Evolutionary conservation across 2,888 invertebrate genomes (phyloP).

Genomic region (Ametastegia equiseti): DNA sequence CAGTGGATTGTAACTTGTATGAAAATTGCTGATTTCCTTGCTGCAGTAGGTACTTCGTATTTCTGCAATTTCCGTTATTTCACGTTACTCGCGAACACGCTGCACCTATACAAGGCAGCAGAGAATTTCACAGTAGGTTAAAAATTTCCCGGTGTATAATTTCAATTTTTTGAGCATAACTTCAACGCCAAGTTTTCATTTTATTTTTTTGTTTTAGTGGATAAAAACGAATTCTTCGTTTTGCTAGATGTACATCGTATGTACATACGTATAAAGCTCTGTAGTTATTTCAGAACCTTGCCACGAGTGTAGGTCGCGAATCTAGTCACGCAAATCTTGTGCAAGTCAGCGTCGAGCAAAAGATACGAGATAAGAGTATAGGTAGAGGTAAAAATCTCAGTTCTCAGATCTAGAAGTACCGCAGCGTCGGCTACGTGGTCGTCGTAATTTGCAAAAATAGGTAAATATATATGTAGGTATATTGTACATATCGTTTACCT

Average conservation of each 20-base stretch:
- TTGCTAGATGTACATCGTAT: too few relatives aligned
- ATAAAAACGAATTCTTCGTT: too few relatives aligned
- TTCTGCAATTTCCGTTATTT: too few relatives aligned
- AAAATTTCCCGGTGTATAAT: not conserved
- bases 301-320: not conserved
- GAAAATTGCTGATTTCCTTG: not conserved
- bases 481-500: too few relatives aligned
- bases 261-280: not conserved
- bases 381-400: not conserved
- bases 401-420: not conserved
- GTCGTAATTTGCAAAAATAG: not conserved
- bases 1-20: not conserved
- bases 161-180: not conserved
- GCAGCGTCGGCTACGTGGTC: not conserved
- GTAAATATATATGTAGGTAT: too few relatives aligned
- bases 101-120: too few relatives aligned
- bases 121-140: not conserved
- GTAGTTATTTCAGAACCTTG: not conserved
- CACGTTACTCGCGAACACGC: too few relatives aligned
- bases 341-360: not conserved
- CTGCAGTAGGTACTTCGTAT: not conserved
- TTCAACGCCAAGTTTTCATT: not conserved
- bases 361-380: too few relatives aligned
- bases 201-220: too few relatives aligned
- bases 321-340: conserved; percentile 12